phyloP scores from a whole-genome alignment of 2,888 invertebrate genomes.

The Apotomis betuletana region DNA sequence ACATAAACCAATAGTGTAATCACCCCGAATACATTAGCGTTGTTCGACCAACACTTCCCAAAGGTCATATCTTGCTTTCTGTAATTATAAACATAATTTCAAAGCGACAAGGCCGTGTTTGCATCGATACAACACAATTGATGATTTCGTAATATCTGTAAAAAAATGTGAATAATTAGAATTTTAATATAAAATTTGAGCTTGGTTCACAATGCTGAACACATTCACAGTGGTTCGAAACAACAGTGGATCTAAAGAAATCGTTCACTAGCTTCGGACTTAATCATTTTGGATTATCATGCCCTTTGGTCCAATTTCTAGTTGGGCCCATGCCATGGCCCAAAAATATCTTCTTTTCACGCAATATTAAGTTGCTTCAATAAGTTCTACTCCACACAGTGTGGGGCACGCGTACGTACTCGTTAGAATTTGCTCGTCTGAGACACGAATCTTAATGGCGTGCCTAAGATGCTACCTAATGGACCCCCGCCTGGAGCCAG shows the following conservation, averaged over 20 bases:
- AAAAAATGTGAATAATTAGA: too few relatives aligned
- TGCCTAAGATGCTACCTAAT: constrained; percentile 19
- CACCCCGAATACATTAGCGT: not conserved
- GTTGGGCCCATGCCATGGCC: too few relatives aligned
- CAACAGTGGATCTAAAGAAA: too few relatives aligned
- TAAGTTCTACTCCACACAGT: constrained; percentile 7
- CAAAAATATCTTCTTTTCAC: too few relatives aligned
- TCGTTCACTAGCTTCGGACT: too few relatives aligned
- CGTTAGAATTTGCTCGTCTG: constrained; percentile 8
- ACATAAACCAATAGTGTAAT: constrained; percentile 9
- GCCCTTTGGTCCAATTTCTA: too few relatives aligned
- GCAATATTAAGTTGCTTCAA: not conserved
- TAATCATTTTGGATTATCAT: too few relatives aligned
- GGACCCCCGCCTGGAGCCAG: not conserved
- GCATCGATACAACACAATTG: too few relatives aligned
- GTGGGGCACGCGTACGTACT: constrained; percentile 9
- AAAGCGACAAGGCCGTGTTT: not conserved
- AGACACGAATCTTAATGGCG: constrained; percentile 25
- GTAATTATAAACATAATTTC: not conserved
- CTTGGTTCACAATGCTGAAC: too few relatives aligned
- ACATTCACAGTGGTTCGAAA: too few relatives aligned
- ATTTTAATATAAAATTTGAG: too few relatives aligned
- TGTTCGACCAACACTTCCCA: not conserved
- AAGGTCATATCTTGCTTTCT: not conserved
- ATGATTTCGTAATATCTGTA: too few relatives aligned